Percentiles rank a stretch among this genome's conserved stretches.
These are phyloP conservation scores for Furcula furcula DNA, from an alignment of 2,888 invertebrate species.

Conservation along the genomic window DNA sequence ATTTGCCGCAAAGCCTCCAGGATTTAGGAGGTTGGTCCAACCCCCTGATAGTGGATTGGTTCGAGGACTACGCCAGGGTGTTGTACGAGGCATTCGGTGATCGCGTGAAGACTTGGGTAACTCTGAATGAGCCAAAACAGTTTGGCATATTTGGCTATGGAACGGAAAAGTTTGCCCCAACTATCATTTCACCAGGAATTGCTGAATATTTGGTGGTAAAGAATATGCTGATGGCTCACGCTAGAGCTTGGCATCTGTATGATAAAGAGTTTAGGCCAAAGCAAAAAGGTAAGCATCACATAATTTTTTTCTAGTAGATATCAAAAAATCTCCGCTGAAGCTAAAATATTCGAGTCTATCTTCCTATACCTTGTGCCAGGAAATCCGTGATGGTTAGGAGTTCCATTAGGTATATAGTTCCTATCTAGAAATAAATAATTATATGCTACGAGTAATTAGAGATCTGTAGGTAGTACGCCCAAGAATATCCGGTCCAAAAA, in stretches of 20 bases:
- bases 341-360: no score
- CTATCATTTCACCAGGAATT: conserved; percentile 61
- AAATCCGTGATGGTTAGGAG: no score
- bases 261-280: conserved; percentile 51
- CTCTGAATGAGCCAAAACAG: conserved; percentile 81
- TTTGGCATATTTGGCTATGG: conserved; percentile 71
- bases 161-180: conserved; percentile 48
- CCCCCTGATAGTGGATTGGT: conserved; percentile 66
- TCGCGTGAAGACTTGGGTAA: conserved; percentile 80
- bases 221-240: conserved; percentile 81
- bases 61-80: conserved; percentile 72
- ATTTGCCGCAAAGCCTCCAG: conserved; percentile 78
- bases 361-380: no score
- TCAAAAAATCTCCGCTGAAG: no score
- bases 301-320: no score
- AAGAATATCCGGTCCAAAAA: no score
- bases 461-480: no score
- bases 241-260: conserved; percentile 70
- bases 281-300: conserved; percentile 53
- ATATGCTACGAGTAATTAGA: no score
- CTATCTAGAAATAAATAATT: no score
- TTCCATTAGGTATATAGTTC: no score
- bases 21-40: conserved; percentile 81
- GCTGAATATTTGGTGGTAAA: conserved; percentile 78
- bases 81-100: conserved; percentile 71